phyloP scores from a whole-genome alignment of 2,888 invertebrate species.

The Xanthia icteritia region DNA sequence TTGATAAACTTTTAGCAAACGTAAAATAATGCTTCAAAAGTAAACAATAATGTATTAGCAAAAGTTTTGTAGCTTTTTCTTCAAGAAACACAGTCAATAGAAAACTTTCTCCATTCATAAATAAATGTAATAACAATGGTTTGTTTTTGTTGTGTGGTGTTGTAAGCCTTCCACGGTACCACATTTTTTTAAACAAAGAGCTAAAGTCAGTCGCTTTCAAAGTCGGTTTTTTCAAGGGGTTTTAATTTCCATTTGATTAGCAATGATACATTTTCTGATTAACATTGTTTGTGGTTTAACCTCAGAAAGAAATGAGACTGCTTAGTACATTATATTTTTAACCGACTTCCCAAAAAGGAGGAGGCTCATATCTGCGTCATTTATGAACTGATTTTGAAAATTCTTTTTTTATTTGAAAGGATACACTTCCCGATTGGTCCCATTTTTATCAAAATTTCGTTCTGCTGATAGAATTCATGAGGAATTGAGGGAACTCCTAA shows the following conservation, averaged over 20 bases:
- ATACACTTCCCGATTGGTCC: too few relatives aligned
- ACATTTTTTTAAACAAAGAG: neutral
- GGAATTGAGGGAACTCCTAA: too few relatives aligned
- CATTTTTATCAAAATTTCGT: too few relatives aligned
- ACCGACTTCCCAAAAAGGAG: too few relatives aligned
- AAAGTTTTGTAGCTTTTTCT: constrained; percentile 8
- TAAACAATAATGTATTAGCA: neutral
- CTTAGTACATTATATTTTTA: neutral
- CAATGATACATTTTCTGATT: neutral
- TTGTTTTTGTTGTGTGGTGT: constrained; percentile 9
- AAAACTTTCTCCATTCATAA: neutral
- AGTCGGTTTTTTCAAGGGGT: neutral
- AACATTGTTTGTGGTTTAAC: neutral
- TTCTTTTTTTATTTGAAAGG: too few relatives aligned
- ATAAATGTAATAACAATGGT: neutral
- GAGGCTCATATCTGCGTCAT: too few relatives aligned
- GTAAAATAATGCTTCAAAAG: too few relatives aligned
- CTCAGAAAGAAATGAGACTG: neutral
- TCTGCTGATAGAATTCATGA: too few relatives aligned
- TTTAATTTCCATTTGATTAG: neutral
- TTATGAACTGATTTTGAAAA: too few relatives aligned
- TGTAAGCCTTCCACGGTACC: neutral
- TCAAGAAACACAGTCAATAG: neutral
- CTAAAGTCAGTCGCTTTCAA: neutral
- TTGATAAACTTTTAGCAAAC: too few relatives aligned